These are phyloP conservation scores for Euglossa dilemma DNA, from an alignment of 1,140 invertebrate species.

Conservation along the genomic window DNA sequence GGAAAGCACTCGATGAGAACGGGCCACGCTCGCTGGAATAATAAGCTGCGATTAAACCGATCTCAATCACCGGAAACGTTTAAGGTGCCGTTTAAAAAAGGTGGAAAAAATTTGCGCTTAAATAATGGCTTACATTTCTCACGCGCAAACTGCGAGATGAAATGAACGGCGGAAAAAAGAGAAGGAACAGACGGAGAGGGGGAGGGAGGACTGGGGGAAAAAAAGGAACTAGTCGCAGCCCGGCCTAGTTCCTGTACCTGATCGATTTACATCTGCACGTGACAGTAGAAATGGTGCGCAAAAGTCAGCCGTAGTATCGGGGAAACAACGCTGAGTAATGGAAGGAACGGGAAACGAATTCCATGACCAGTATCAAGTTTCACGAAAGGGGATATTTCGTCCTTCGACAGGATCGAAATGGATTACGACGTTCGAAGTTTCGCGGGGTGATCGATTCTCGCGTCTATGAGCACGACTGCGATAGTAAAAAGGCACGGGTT, in stretches of 20 bases:
- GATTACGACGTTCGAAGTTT: slow-evolving; percentile 57
- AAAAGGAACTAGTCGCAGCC: not conserved
- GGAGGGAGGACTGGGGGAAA: not conserved
- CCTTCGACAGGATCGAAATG: slow-evolving; percentile 66
- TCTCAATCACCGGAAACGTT: slow-evolving; percentile 10
- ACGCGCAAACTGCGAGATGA: slow-evolving; percentile 13
- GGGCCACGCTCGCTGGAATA: not conserved
- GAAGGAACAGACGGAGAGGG: too few relatives aligned
- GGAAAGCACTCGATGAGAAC: slow-evolving; percentile 5
- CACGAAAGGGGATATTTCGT: slow-evolving; percentile 54
- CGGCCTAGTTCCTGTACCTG: slow-evolving; percentile 41
- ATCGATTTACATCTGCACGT: slow-evolving; percentile 46
- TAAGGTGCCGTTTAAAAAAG: not conserved
- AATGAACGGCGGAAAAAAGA: not conserved
- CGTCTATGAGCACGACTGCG: slow-evolving; percentile 6
- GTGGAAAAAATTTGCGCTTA: not conserved
- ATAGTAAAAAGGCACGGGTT: slow-evolving; percentile 31
- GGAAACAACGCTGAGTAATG: slow-evolving; percentile 65
- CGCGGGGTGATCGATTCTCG: slow-evolving; percentile 38
- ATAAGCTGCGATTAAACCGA: slow-evolving; percentile 18
- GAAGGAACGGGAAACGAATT: slow-evolving; percentile 63
- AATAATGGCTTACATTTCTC: slow-evolving; percentile 33
- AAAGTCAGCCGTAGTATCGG: slow-evolving; percentile 47
- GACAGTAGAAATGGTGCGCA: slow-evolving; percentile 53
- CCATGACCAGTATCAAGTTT: slow-evolving; percentile 61